These are phyloP conservation scores for Morone saxatilis DNA, from an alignment of 2,113 vertebrate species.

Conservation along the genomic window DNA sequence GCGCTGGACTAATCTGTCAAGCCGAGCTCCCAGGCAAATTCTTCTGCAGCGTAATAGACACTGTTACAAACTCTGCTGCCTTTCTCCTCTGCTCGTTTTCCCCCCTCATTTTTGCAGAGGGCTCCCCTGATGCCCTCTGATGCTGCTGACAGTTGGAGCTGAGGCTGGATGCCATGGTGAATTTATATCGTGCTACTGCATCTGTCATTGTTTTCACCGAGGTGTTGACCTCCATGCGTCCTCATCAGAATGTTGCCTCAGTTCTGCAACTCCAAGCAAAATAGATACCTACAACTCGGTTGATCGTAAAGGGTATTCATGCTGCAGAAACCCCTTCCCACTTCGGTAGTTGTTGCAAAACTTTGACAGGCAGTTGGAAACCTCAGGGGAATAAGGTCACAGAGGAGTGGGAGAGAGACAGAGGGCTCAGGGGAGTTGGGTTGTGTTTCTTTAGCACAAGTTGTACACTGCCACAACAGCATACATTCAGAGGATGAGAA, in stretches of 20 bases:
- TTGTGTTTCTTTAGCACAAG: constrained; percentile 58
- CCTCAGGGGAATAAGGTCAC: constrained; percentile 80
- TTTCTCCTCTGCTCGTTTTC: constrained; percentile 58
- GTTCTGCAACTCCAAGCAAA: constrained; percentile 78
- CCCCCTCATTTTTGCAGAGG: constrained; percentile 72
- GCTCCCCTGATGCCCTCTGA: constrained; percentile 78
- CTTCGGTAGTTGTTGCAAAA: constrained; percentile 70
- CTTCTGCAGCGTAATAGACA: constrained; percentile 83
- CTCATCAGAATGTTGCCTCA: constrained; percentile 68
- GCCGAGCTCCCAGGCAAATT: constrained; percentile 88
- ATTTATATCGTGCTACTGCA: constrained; percentile 65
- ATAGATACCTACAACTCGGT: constrained; percentile 74
- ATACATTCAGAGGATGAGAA: constrained; percentile 47
- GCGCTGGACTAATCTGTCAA: constrained; percentile 87
- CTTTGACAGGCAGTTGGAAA: constrained; percentile 80
- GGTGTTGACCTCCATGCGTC: constrained; percentile 70
- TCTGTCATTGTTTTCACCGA: constrained; percentile 71
- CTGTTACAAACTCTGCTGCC: constrained; percentile 75
- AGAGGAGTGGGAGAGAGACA: constrained; percentile 66
- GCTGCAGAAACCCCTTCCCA: constrained; percentile 61
- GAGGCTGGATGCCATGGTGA: constrained; percentile 68
- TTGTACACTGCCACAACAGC: constrained; percentile 50
- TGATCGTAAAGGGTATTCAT: constrained; percentile 68
- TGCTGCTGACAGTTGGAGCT: constrained; percentile 72
- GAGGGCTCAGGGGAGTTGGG: constrained; percentile 60